A percentile compares a stretch with the other conserved stretches of the same genome.
Evolutionary conservation across 1,140 invertebrate species (phyloP).

Genomic region (Eciton burchellii): DNA sequence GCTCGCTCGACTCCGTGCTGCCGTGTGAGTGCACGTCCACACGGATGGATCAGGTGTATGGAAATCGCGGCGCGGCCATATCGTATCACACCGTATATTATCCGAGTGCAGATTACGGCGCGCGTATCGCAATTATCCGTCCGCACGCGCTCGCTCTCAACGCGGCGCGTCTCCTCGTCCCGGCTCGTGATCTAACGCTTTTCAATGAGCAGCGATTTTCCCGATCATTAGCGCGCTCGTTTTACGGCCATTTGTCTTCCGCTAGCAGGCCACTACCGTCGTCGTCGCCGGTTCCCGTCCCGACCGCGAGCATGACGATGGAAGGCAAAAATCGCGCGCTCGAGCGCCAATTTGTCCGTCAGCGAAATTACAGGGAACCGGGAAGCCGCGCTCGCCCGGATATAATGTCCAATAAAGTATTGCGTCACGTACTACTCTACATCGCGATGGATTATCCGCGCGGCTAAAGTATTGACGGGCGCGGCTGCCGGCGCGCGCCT

Average conservation of each 20-base stretch:
- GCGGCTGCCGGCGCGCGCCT: slow-evolving; percentile 2
- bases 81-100: slow-evolving; percentile 79
- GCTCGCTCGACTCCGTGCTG: not conserved
- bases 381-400: slow-evolving; percentile 44
- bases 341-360: slow-evolving; percentile 53
- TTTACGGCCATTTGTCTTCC: slow-evolving; percentile 61
- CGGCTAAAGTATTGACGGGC: slow-evolving; percentile 43
- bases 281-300: not conserved
- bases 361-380: slow-evolving; percentile 54
- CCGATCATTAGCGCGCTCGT: slow-evolving; percentile 77
- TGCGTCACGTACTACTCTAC: slow-evolving; percentile 19
- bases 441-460: slow-evolving; percentile 30
- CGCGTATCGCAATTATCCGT: slow-evolving; percentile 80
- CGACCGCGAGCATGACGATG: too few species aligned
- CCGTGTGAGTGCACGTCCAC: slow-evolving; percentile 26
- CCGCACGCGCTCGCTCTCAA: slow-evolving; percentile 64
- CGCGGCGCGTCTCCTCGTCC: slow-evolving; percentile 27
- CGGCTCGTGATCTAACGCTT: slow-evolving; percentile 79
- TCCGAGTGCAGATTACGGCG: slow-evolving; percentile 78
- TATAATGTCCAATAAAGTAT: slow-evolving; percentile 59
- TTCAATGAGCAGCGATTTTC: slow-evolving; percentile 81
- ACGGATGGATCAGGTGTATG: slow-evolving; percentile 53
- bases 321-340: slow-evolving; percentile 45
- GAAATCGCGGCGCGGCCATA: slow-evolving; percentile 61
- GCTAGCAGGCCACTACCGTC: slow-evolving; percentile 2